phyloP scores from a whole-genome alignment of 2,888 invertebrate genomes.

The Mimas tiliae region DNA sequence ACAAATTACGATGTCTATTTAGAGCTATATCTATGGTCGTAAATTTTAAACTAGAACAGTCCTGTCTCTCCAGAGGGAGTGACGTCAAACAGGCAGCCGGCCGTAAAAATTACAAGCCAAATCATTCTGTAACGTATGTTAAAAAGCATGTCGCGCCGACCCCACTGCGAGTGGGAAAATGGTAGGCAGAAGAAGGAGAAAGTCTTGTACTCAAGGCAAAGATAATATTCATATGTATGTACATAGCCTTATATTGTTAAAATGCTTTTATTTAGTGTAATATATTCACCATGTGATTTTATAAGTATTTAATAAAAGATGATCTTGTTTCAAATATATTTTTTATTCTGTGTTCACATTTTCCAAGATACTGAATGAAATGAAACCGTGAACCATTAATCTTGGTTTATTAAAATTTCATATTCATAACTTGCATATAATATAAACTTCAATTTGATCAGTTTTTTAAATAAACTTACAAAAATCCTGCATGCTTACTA shows the following conservation, averaged over 20 bases:
- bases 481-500: slow-evolving; percentile 79
- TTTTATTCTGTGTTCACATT: slow-evolving; percentile 56
- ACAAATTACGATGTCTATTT: too few relatives aligned
- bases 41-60: too few relatives aligned
- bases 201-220: neutral
- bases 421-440: slow-evolving; percentile 81
- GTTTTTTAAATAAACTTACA: slow-evolving; percentile 80
- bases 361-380: slow-evolving; percentile 56
- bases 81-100: too few relatives aligned
- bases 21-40: too few relatives aligned
- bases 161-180: too few relatives aligned
- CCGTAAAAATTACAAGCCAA: too few relatives aligned
- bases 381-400: slow-evolving; percentile 63
- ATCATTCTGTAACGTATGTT: too few relatives aligned
- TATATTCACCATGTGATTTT: slow-evolving; percentile 22
- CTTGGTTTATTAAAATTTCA: slow-evolving; percentile 79
- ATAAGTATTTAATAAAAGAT: slow-evolving; percentile 43
- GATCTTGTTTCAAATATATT: slow-evolving; percentile 49
- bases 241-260: neutral
- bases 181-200: too few relatives aligned
- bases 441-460: slow-evolving; percentile 79
- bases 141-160: too few relatives aligned
- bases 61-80: too few relatives aligned
- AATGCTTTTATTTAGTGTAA: slow-evolving; percentile 21
- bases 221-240: neutral